Evolutionary conservation across 2,797 vertebrate genomes (phyloP).

Genomic region (Galaxias olidus): DNA sequence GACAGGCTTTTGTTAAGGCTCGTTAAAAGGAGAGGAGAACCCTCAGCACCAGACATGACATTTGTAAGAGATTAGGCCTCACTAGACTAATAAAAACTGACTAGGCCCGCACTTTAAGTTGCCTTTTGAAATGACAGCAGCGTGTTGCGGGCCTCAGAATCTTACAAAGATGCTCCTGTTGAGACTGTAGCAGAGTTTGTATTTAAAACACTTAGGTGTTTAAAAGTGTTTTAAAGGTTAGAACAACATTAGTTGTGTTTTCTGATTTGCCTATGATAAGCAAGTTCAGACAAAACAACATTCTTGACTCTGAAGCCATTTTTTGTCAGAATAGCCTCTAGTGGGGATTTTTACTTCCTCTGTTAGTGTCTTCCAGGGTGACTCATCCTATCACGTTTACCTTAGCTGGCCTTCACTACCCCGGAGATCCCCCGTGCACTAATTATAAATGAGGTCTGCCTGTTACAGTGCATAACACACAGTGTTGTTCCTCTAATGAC

Average conservation of each 20-base stretch:
- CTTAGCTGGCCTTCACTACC: not conserved
- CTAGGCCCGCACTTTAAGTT: slow-evolving; percentile 3
- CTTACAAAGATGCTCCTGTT: slow-evolving; percentile 40
- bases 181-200: too few species aligned
- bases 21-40: slow-evolving; percentile 13
- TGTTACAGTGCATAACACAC: not conserved
- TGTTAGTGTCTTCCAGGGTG: not conserved
- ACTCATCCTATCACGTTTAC: not conserved
- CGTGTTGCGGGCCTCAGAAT: slow-evolving; percentile 25
- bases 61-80: slow-evolving; percentile 9
- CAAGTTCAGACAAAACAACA: too few species aligned
- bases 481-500: not conserved
- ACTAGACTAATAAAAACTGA: slow-evolving; percentile 21
- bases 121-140: slow-evolving; percentile 26
- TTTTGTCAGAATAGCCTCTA: too few species aligned
- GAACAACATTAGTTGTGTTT: slow-evolving; percentile 39
- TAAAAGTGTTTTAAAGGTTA: slow-evolving; percentile 14
- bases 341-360: not conserved
- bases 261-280: too few species aligned
- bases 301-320: too few species aligned
- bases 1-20: slow-evolving; percentile 14
- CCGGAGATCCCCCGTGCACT: not conserved
- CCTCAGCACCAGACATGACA: not conserved
- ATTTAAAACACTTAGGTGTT: not conserved
- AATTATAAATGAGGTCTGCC: not conserved